Percentiles rank a stretch among this genome's conserved stretches.
Evolutionary conservation across 2,888 invertebrate species (phyloP).

Genomic region (Ferdinandea cuprea): DNA sequence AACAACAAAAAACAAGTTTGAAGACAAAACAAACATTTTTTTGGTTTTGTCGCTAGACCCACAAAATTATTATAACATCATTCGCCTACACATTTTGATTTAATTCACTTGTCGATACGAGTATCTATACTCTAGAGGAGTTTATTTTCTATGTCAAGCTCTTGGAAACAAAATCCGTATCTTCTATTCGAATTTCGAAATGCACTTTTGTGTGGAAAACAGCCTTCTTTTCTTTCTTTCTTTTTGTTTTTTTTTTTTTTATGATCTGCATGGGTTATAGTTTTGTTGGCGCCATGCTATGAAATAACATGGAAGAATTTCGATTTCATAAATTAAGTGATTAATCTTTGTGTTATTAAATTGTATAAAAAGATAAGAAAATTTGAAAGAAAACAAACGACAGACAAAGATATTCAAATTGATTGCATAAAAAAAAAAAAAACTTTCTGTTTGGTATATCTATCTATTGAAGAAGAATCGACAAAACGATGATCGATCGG

Average conservation of each 20-base stretch:
- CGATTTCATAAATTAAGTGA: conserved; percentile 67
- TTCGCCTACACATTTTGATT: conserved; percentile 64
- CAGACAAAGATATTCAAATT: conserved; percentile 38
- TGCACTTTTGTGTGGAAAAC: conserved; percentile 48
- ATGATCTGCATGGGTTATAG: conserved; percentile 64
- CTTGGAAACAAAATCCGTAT: conserved; percentile 5
- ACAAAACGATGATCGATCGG: conserved; percentile 52
- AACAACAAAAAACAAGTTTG: conserved; percentile 15
- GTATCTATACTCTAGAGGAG: conserved; percentile 38
- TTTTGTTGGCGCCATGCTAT: conserved; percentile 64
- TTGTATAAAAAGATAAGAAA: conserved; percentile 35
- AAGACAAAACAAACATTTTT: background rate
- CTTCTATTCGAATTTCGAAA: conserved; percentile 52
- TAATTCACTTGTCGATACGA: conserved; percentile 65
- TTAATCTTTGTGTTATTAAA: conserved; percentile 50
- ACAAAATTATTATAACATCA: conserved; percentile 64
- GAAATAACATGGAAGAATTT: conserved; percentile 49
- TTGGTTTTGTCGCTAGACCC: conserved; percentile 7
- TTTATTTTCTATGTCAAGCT: conserved; percentile 36
- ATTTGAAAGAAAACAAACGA: conserved; percentile 11
- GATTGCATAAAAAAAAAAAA: conserved; percentile 42
- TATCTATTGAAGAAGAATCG: conserved; percentile 10
- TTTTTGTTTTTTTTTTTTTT: conserved; percentile 28
- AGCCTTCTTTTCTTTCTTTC: conserved; percentile 1
- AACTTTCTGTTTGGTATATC: conserved; percentile 35